Evolutionary conservation across 1,140 invertebrate species (phyloP), one percentile per base, ranked within the genome.

Genomic region (Drosophila sechellia): DNA sequence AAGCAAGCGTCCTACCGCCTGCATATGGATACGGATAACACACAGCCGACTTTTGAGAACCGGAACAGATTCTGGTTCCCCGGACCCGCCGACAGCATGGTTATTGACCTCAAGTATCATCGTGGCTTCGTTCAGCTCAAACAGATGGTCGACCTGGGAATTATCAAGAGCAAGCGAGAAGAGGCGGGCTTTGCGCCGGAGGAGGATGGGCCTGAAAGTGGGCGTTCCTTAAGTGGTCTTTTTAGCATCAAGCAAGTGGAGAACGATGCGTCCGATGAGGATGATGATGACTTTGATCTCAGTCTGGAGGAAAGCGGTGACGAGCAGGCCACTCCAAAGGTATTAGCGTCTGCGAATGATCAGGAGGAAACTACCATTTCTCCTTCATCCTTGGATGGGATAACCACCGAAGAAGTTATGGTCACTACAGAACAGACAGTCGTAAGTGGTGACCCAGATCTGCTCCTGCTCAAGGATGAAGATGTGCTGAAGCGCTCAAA

Each of bases 11-110:
- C 63, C 15, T 95, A 95, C 72, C 95, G 94, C 79, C 94, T 95
- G 40, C 93, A 95, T 55, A 95, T 95, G 94, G 95, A 95, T 75
- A 94, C 95, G 12, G 95, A 95, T 57, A 95, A 94, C 68, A 94
- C 94, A 3, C 95, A 95, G 11, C 94, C 95, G 0, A 95, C 95
- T 0, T 93, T 92, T 13, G 92, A 93, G 93, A 92, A 83, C 93
- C 39, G 94, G 92, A 90, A 95, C 93, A 93, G 94, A 55, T 94
- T 95, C 52, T 95, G 95, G 95, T 93, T 94, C 13, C 95, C 95
- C 0, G 95, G 95, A 0, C 95, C 95, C 0, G 94, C 95, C 63
- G 92, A 92, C 2, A 94, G 92, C 69, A 95, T 95, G 89, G 79
- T 95, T 8, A 93, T 95, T 45, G 93, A 95, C 79, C 92, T 95